Base-by-base conservation (phyloP, 1,140 invertebrate genomes). In the Heliconius congener region DNA sequence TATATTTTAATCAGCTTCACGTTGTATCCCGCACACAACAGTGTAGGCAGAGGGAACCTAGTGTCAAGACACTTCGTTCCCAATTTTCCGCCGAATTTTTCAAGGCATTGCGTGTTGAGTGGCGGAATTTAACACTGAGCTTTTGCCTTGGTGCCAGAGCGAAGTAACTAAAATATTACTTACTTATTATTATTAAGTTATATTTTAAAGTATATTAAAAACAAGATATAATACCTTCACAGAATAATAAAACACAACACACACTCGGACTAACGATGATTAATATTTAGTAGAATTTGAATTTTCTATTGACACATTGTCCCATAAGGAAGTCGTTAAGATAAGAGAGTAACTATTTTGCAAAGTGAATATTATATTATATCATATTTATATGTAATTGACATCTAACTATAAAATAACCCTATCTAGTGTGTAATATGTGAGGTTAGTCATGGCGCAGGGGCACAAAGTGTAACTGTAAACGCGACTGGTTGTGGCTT, bases 261-360 rank as follows among this genome's bases (percentile, higher is more conserved):
- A 66, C 13, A 72, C 39, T 72, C 71, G 37, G n/a, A 72, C 71
- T 72, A 72, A 72, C 19, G 71, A 72, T 72, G 71, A 72, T 72
- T 72, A 72, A 72, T 72, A 42, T 42, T 72, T 72, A 13, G 19
- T 4, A 37, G 8, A 72, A 72, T 72, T 72, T 72, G 71, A 72
- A 72, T 72, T 37, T 72, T 72, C 71, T 42, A 72, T 72, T 72
- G n/a, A 72, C 42, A 72, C 37, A 37, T 72, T 72, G 30, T 37
- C 30, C 5, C 19, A 72, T 42, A 72, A 72, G 71, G 71, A 72
- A 72, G 71, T 72, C 30, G 37, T 42, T 72, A 39, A 72, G 71
- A 72, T 72, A 72, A 72, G 18, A 34, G 19, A 27, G 18, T 72
- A 37, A 72, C 39, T 37, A 72, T 72, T 72, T 72, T 39, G 37